Evolutionary conservation across 1,140 invertebrate genomes (phyloP).

Genomic region (Musca vetustissima): DNA sequence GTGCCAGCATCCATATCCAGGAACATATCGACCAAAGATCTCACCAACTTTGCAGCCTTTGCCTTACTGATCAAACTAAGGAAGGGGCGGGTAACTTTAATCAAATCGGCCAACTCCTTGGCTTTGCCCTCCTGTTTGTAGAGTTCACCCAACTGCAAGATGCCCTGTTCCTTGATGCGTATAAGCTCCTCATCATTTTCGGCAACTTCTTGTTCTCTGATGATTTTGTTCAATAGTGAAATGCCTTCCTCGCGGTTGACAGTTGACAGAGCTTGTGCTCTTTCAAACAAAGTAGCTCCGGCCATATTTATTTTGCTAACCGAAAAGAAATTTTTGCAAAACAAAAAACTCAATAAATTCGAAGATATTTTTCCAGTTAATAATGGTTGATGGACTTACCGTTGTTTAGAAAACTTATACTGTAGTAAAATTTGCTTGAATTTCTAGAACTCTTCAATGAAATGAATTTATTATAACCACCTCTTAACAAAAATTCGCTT

Average conservation of each 20-base stretch:
- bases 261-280: conserved; percentile 70
- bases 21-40: conserved; percentile 96
- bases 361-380: too few relatives aligned
- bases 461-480: too few relatives aligned
- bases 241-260: conserved; percentile 72
- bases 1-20: conserved; percentile 93
- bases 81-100: conserved; percentile 92
- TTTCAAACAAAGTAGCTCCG: conserved; percentile 83
- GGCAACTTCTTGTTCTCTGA: conserved; percentile 67
- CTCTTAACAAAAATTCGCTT: too few relatives aligned
- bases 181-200: conserved; percentile 85
- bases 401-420: too few relatives aligned
- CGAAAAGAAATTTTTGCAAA: too few relatives aligned
- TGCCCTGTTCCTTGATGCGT: conserved; percentile 85
- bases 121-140: conserved; percentile 92
- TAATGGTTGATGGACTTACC: too few relatives aligned
- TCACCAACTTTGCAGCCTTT: conserved; percentile 96
- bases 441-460: too few relatives aligned
- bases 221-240: conserved; percentile 70
- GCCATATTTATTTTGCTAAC: conserved; percentile 64
- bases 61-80: conserved; percentile 94
- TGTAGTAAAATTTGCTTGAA: neutral
- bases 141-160: conserved; percentile 83
- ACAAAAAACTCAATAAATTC: too few relatives aligned
- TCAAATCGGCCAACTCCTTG: conserved; percentile 89